Base-by-base conservation (phyloP, 2,888 invertebrate genomes). In the Linnaemya vulpina region DNA sequence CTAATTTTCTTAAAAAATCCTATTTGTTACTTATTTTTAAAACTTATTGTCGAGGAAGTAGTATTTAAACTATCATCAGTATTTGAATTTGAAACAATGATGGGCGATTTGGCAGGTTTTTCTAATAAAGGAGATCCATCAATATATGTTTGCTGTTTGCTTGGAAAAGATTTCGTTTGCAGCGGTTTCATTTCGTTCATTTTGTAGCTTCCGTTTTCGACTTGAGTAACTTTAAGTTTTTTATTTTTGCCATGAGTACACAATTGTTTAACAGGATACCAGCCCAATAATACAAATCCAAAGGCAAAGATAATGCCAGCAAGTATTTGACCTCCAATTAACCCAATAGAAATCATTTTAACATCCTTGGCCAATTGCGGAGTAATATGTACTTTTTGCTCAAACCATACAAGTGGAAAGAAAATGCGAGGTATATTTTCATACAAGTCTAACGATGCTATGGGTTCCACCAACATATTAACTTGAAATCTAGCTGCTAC, bases 371-470 rank as follows among this genome's bases (percentile, higher is more conserved):
- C 93, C 67, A 96, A 90, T 0, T 93, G 92, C 0, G 94, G 93
- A 0, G 94, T 94, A 0, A 96, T 93, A 15, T 92, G 91, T 1
- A 95, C 96, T 78, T 93, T 94, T 89, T 97, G 95, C 88, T 96
- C 95, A 88, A 97, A 95, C 96, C 97, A 97, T 82, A 97, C 93
- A 76, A 96, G 94, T 0, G 97, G 97, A 88, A 97, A 94, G 90
- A 94, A 94, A 87, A 95, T 93, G 73, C 92, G 94, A 0, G 96
- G 96, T 0, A 96, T 94, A 25, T 95, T 92, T 87, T 94, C 93
- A 90, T 94, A 96, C 58, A 96, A 89, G 0, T 92, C 91, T n/a
- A 96, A 93, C 30, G 93, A 93, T 4, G 93, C 90, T 78, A 94
- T 94, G 0, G 96, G 95, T 82, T 95, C 95, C 4, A 97, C 91